phyloP scores from a whole-genome alignment of 2,888 invertebrate species.

The Eucera pruinosa region DNA sequence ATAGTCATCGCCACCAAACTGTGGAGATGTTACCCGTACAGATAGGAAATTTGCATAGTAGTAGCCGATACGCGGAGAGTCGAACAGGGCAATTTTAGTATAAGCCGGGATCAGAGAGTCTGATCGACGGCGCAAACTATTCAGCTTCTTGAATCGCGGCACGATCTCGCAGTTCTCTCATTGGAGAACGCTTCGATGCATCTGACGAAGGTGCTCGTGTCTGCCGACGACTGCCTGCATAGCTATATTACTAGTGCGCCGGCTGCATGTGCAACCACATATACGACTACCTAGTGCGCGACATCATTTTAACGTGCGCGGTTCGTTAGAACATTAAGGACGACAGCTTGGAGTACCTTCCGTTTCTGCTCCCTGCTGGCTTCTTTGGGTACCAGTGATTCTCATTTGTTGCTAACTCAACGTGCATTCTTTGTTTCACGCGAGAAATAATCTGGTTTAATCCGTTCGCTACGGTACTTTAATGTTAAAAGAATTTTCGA shows the following conservation, averaged over 20 bases:
- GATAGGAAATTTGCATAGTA: slow-evolving; percentile 63
- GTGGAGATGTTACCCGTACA: slow-evolving; percentile 25
- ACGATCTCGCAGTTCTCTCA: slow-evolving; percentile 27
- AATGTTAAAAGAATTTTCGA: too few relatives aligned
- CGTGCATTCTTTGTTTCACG: too few relatives aligned
- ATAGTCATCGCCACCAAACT: background rate
- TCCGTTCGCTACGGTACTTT: too few relatives aligned
- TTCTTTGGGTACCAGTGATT: slow-evolving; percentile 40
- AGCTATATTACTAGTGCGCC: slow-evolving; percentile 33
- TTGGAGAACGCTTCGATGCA: slow-evolving; percentile 55
- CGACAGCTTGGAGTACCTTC: slow-evolving; percentile 42
- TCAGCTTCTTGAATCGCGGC: slow-evolving; percentile 37
- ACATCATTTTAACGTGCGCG: slow-evolving; percentile 56
- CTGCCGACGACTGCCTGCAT: slow-evolving; percentile 38
- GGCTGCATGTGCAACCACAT: slow-evolving; percentile 28
- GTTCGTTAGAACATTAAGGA: slow-evolving; percentile 60
- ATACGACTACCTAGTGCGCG: slow-evolving; percentile 30
- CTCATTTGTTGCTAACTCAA: slow-evolving; percentile 23
- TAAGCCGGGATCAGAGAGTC: slow-evolving; percentile 48
- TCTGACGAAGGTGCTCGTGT: slow-evolving; percentile 48
- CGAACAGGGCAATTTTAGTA: slow-evolving; percentile 56
- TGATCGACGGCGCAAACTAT: slow-evolving; percentile 58
- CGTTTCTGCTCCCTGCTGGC: slow-evolving; percentile 13
- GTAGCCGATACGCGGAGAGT: slow-evolving; percentile 32
- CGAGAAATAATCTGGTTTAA: too few relatives aligned